Percentiles rank a stretch among this genome's conserved stretches.
These are phyloP conservation scores for Nematostella vectensis DNA, from an alignment of 92 coral and sea anemone genomes.

Conservation along the genomic window DNA sequence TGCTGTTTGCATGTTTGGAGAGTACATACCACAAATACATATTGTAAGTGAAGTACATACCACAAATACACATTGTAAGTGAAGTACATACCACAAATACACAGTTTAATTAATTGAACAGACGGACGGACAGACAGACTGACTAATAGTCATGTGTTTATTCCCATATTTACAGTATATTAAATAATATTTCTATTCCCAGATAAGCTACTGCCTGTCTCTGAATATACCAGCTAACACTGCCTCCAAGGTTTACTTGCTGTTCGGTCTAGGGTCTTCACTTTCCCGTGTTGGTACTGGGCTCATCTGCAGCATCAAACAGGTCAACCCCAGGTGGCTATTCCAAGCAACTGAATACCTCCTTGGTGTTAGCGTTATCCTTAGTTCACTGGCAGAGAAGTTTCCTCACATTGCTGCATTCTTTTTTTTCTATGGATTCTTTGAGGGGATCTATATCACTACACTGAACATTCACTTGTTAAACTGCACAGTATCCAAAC, in stretches of 20 bases:
- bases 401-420: constrained; percentile 19
- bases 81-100: constrained; percentile 33
- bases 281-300: constrained; percentile 30
- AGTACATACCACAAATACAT: constrained; percentile 38
- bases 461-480: constrained; percentile 25
- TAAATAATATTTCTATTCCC: background rate
- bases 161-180: background rate
- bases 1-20: constrained; percentile 25
- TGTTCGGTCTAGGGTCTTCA: constrained; percentile 27
- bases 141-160: background rate
- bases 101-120: constrained; percentile 30
- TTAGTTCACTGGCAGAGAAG: constrained; percentile 7
- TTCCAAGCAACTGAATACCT: constrained; percentile 24
- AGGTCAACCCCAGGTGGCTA: constrained; percentile 24
- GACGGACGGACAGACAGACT: no score
- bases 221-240: constrained; percentile 28
- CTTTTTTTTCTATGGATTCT: constrained; percentile 31
- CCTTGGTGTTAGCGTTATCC: constrained; percentile 20
- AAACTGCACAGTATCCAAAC: constrained; percentile 15
- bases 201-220: constrained; percentile 22
- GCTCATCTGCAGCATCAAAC: constrained; percentile 12
- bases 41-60: constrained; percentile 34
- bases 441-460: constrained; percentile 29
- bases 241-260: constrained; percentile 27
- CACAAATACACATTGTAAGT: constrained; percentile 43